Conservation (phyloP, 2,113 vertebrate species). For the Platichthys stellatus region DNA sequence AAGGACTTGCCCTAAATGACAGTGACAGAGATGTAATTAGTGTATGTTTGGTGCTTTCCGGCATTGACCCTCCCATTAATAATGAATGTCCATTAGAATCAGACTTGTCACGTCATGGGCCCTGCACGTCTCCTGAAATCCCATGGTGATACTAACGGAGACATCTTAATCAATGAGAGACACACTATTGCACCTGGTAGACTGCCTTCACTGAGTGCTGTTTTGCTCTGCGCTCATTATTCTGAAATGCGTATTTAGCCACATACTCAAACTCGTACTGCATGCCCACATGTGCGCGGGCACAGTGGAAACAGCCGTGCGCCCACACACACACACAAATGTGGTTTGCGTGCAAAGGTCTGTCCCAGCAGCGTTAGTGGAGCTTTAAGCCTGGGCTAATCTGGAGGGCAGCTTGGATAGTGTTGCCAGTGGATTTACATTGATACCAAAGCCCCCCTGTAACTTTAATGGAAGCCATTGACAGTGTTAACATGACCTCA, state of each 20-base stretch:
- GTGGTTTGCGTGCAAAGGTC: slow-evolving; percentile 72
- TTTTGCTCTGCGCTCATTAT: slow-evolving; percentile 33
- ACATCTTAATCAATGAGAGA: slow-evolving; percentile 64
- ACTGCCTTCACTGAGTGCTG: slow-evolving; percentile 37
- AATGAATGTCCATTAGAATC: slow-evolving; percentile 70
- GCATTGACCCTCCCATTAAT: slow-evolving; percentile 58
- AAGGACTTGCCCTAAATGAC: slow-evolving; percentile 26
- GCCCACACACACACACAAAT: slow-evolving; percentile 15
- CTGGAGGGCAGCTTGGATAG: slow-evolving; percentile 69
- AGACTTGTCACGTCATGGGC: slow-evolving; percentile 50
- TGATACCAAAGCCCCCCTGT: slow-evolving; percentile 67
- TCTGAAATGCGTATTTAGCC: slow-evolving; percentile 41
- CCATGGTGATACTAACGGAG: slow-evolving; percentile 29
- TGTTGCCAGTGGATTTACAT: slow-evolving; percentile 72
- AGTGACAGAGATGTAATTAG: slow-evolving; percentile 28
- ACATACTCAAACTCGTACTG: neutral
- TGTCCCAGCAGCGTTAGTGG: slow-evolving; percentile 40
- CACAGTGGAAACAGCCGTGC: neutral
- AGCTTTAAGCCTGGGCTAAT: slow-evolving; percentile 74
- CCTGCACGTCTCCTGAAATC: slow-evolving; percentile 39
- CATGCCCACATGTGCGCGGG: neutral
- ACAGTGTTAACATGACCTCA: slow-evolving; percentile 57
- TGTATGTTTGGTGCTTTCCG: slow-evolving; percentile 5
- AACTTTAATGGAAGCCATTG: slow-evolving; percentile 60
- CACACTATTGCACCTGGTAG: slow-evolving; percentile 52